A percentile compares a stretch with the other conserved stretches of the same genome.
Conservation (phyloP, 2,888 invertebrate genomes). For the Trachelus troglodyta region DNA sequence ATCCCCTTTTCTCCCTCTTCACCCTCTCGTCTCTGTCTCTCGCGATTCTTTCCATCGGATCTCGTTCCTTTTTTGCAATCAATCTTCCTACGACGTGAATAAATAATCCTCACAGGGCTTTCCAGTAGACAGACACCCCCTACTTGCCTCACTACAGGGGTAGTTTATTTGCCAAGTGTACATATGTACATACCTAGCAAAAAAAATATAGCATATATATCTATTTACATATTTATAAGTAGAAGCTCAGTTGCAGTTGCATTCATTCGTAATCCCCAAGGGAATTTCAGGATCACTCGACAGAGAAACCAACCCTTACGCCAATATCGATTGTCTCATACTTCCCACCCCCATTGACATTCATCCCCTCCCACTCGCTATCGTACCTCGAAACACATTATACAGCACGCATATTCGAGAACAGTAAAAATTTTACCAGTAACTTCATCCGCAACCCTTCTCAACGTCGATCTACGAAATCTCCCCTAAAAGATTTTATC, state of each 20-base stretch:
- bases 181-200: background rate
- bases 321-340: background rate
- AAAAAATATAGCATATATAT: too few species aligned
- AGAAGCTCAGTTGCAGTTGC: background rate
- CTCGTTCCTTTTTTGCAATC: slow-evolving; percentile 31
- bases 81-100: slow-evolving; percentile 31
- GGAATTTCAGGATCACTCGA: background rate
- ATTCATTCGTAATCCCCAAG: background rate
- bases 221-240: background rate
- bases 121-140: background rate
- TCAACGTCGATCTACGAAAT: too few species aligned
- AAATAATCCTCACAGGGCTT: slow-evolving; percentile 32
- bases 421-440: background rate
- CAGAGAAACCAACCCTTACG: background rate
- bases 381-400: background rate
- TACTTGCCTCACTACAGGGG: background rate
- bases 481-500: too few species aligned
- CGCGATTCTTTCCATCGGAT: slow-evolving; percentile 10
- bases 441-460: background rate
- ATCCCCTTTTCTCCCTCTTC: too few species aligned
- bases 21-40: background rate
- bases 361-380: too few species aligned
- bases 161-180: background rate
- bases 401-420: background rate
- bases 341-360: background rate